phyloP scores from a whole-genome alignment of 2,113 vertebrate species.

The Holacanthus passer region DNA sequence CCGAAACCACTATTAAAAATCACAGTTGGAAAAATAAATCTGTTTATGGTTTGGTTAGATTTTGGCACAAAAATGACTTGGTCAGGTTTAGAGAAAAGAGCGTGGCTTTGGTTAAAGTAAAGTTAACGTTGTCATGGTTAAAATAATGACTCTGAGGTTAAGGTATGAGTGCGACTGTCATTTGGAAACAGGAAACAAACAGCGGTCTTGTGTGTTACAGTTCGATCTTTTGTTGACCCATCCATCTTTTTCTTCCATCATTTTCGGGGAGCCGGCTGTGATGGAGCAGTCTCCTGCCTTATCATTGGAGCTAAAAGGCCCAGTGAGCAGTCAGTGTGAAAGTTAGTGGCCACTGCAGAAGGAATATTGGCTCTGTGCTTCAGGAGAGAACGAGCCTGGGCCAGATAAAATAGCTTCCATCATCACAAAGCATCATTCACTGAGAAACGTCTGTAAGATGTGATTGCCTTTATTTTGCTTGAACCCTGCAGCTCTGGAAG shows the following conservation, averaged over 20 bases:
- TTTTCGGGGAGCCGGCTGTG: neutral
- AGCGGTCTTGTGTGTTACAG: neutral
- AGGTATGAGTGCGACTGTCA: neutral
- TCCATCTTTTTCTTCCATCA: neutral
- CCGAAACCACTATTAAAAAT: neutral
- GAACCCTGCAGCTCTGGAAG: neutral
- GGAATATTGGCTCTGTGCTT: neutral
- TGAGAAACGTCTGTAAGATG: neutral
- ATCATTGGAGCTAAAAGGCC: neutral
- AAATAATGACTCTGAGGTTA: neutral
- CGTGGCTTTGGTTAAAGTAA: neutral
- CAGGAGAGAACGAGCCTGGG: neutral
- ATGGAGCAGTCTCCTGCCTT: neutral
- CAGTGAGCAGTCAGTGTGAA: neutral
- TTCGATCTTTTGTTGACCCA: neutral
- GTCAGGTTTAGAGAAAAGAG: neutral
- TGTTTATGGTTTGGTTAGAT: neutral
- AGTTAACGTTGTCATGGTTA: neutral
- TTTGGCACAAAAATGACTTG: neutral
- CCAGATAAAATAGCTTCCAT: neutral
- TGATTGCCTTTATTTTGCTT: neutral
- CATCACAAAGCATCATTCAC: neutral
- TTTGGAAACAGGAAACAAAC: neutral
- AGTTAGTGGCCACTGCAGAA: neutral
- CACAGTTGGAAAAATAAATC: neutral